phyloP scores from a whole-genome alignment of 2,888 invertebrate species.

The Platycheirus albimanus region DNA sequence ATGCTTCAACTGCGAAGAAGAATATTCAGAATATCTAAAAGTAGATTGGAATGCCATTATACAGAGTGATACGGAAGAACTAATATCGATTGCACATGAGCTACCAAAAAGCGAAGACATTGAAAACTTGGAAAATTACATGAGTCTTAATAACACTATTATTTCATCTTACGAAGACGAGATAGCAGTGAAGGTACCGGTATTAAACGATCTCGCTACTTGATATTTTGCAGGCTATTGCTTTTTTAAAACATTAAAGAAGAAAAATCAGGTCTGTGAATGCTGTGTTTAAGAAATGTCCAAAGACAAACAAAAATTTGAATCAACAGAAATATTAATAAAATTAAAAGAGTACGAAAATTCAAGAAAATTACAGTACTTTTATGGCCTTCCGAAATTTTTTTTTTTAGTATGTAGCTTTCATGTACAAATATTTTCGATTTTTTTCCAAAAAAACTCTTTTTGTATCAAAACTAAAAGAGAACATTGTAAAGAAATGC shows the following conservation, averaged over 20 bases:
- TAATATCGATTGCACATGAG: too few species aligned
- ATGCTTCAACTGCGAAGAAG: too few species aligned
- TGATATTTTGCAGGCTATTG: constrained; percentile 31
- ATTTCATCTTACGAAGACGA: too few species aligned
- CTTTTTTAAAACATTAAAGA: constrained; percentile 33
- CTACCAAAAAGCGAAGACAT: too few species aligned
- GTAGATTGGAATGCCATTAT: too few species aligned
- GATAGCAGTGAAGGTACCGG: too few species aligned
- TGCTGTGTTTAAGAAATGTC: constrained; percentile 7
- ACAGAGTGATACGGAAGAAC: too few species aligned
- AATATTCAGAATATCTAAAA: too few species aligned
- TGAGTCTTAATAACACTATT: too few species aligned
- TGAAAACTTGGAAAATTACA: too few species aligned
- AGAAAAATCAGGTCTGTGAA: constrained; percentile 2
- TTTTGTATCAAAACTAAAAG: constrained; percentile 1
- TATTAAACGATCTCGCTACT: too few species aligned
- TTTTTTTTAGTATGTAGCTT: constrained; percentile 18
- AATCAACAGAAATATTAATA: constrained; percentile 17
- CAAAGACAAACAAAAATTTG: constrained; percentile 8
- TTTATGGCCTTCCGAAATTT: constrained; percentile 24
- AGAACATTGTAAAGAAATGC: not conserved
- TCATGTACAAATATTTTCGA: constrained; percentile 12
- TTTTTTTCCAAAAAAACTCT: too few species aligned
- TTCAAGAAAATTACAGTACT: not conserved
- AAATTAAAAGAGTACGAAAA: constrained; percentile 26